Percentiles rank a stretch among this genome's conserved stretches.
Conservation (phyloP, 2,797 vertebrate genomes). For the Gorsachius magnificus region DNA sequence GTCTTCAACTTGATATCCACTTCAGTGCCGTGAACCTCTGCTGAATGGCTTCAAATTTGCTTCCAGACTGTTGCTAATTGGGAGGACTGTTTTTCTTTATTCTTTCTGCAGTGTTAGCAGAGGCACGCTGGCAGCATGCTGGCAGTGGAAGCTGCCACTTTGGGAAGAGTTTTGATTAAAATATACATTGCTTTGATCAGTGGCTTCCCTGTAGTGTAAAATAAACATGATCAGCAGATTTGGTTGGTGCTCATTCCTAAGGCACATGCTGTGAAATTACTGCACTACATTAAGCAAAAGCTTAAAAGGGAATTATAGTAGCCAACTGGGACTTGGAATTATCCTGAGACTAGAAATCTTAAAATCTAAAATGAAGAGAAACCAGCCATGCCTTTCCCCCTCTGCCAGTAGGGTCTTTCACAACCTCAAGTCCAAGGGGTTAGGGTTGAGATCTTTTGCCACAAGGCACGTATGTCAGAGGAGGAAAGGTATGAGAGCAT, state of each 20-base stretch:
- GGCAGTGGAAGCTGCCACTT: background rate
- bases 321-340: background rate
- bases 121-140: background rate
- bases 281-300: background rate
- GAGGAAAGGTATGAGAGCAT: background rate
- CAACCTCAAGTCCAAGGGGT: background rate
- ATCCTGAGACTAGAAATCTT: background rate
- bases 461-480: background rate
- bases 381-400: background rate
- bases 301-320: background rate
- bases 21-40: background rate
- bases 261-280: constrained; percentile 7
- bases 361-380: background rate
- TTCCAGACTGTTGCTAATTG: background rate
- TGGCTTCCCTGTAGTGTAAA: background rate
- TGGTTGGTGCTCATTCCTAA: background rate
- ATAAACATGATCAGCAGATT: constrained; percentile 23
- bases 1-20: background rate
- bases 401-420: background rate
- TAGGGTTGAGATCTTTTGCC: background rate
- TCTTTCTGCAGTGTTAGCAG: constrained; percentile 15
- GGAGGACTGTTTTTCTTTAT: background rate
- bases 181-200: constrained; percentile 19
- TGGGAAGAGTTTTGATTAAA: constrained; percentile 43
- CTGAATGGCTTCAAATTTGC: background rate